A percentile compares a stretch with the other conserved stretches of the same genome.
Conservation (phyloP, 2,888 invertebrate genomes). For the Orchestes rusci region DNA sequence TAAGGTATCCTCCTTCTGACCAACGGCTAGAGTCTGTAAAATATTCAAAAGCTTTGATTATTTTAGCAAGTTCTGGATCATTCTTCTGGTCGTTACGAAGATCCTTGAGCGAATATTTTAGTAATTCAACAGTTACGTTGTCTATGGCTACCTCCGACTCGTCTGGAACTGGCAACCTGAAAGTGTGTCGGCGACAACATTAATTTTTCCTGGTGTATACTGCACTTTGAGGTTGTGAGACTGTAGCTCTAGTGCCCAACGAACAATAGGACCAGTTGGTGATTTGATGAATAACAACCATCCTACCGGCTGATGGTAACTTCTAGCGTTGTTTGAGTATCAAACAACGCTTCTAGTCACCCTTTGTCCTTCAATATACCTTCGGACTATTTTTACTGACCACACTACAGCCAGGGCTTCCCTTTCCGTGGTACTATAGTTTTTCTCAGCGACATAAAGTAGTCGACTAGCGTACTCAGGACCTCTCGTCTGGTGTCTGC, state of each 20-base stretch:
- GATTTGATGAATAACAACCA: conserved; percentile 39
- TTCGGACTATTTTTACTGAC: conserved; percentile 36
- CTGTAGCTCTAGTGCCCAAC: conserved; percentile 41
- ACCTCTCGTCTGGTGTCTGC: conserved; percentile 25
- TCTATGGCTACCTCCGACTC: neutral
- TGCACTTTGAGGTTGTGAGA: conserved; percentile 30
- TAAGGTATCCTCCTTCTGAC: conserved; percentile 26
- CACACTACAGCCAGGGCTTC: conserved; percentile 32
- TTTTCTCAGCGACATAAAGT: conserved; percentile 26
- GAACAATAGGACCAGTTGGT: conserved; percentile 36
- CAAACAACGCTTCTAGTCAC: too few relatives aligned
- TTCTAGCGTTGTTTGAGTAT: too few relatives aligned
- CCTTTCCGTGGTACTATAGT: conserved; percentile 28
- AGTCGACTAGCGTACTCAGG: conserved; percentile 31
- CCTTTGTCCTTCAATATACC: conserved; percentile 38
- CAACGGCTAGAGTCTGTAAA: conserved; percentile 7
- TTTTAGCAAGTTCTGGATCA: neutral
- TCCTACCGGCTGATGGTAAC: conserved; percentile 45
- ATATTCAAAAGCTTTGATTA: neutral
- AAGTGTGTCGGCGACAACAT: conserved; percentile 23
- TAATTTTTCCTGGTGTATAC: conserved; percentile 16
- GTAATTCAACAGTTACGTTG: conserved; percentile 1
- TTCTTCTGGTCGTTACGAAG: too few relatives aligned
- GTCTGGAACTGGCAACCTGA: conserved; percentile 3
- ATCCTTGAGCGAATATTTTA: neutral